Conservation (phyloP, 2,888 invertebrate genomes). For the Metellina segmentata region DNA sequence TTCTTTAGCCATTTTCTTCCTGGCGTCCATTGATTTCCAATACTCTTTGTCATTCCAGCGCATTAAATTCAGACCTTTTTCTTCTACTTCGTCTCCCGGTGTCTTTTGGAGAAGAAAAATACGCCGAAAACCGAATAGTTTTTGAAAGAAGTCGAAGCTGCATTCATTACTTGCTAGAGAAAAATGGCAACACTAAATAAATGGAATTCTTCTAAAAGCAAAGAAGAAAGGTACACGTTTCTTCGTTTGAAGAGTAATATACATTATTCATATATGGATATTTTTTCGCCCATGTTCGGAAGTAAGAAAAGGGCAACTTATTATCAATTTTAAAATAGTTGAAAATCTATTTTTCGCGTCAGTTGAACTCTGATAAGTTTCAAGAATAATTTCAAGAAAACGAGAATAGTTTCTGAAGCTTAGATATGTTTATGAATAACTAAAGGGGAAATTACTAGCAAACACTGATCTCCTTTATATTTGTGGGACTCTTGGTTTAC, state of each 20-base stretch:
- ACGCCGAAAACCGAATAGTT: conserved; percentile 20
- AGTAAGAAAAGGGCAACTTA: background rate
- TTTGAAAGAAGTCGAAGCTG: conserved; percentile 1
- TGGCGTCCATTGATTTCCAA: conserved; percentile 35
- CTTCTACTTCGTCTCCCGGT: background rate
- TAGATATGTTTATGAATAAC: no score
- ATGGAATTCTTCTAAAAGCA: background rate
- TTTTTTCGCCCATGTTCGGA: background rate
- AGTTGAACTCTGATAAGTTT: no score
- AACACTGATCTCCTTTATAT: no score
- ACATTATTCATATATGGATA: background rate
- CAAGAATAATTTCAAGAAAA: no score
- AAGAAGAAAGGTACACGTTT: background rate
- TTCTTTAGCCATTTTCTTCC: conserved; percentile 4
- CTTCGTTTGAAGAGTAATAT: background rate
- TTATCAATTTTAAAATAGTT: background rate
- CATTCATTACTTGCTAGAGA: conserved; percentile 28
- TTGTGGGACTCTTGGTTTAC: no score
- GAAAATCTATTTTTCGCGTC: background rate
- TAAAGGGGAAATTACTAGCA: no score
- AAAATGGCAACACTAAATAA: conserved; percentile 11
- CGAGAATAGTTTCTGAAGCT: no score
- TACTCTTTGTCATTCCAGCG: conserved; percentile 33
- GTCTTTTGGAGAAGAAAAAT: conserved; percentile 4
- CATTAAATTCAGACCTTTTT: conserved; percentile 44